Evolutionary conservation across 2,888 invertebrate genomes (phyloP), one percentile per base, ranked within the genome.

Genomic region (Orchestes rusci): DNA sequence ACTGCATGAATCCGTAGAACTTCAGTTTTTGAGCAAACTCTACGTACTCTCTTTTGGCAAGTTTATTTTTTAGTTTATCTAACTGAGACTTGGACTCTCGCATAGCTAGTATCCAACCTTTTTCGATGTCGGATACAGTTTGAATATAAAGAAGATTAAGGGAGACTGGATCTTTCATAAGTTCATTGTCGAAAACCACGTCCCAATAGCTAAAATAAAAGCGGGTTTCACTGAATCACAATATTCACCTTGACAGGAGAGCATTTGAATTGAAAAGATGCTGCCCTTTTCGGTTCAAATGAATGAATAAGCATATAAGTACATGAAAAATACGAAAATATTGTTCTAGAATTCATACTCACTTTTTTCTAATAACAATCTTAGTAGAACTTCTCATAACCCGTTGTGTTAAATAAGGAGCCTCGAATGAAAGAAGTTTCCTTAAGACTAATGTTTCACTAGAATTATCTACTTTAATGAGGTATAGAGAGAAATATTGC

Each of bases 341-440:
- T n/a, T n/a, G n/a, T n/a, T n/a, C n/a, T n/a, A n/a, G n/a, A n/a
- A n/a, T n/a, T n/a, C 10, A 8, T 37, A 59, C 61, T 61, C 65
- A 87, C 87, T 84, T 85, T 74, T 90, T 95, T 59, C 91, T 78
- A 54, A 95, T 73, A 53, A 92, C 82, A 67, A 96, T 80, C 71
- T 82, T 65, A 53, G 68, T 83, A 64, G 81, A 79, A 53, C 80
- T 82, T 50, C 80, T 79, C 46, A 85, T 78, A 66, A 83, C 80
- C 64, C 85, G 85, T 56, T 89, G 82, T 40, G 95, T 92, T 70
- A 96, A 86, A 70, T 85, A 90, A 1, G 97, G 96, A 54, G 94
- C 91, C 75, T 99, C 97, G 74, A 94, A 97, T 68, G 96, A 89
- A 71, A 95, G 90, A 53, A 99, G 72, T 66, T 89, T 90, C 56